phyloP scores from a whole-genome alignment of 2,797 vertebrate species.

The Sebastes taczanowskii region DNA sequence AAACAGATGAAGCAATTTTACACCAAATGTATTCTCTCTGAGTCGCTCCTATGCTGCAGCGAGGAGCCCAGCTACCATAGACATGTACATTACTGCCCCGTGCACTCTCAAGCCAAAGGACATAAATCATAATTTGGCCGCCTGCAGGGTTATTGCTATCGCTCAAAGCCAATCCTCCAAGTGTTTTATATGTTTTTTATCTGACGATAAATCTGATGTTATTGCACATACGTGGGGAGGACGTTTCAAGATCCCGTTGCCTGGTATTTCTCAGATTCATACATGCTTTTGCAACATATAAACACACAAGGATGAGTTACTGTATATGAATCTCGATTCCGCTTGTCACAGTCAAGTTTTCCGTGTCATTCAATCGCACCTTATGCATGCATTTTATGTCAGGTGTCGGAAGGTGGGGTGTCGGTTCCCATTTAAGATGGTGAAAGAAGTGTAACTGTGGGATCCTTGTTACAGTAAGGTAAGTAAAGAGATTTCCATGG shows the following conservation, averaged over 20 bases:
- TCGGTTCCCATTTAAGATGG: conserved; percentile 56
- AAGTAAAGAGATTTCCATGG: conserved; percentile 78
- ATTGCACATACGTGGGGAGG: conserved; percentile 61
- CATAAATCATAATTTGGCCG: conserved; percentile 82
- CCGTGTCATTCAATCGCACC: conserved; percentile 69
- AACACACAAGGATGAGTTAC: conserved; percentile 21
- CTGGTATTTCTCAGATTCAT: conserved; percentile 50
- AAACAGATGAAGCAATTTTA: conserved; percentile 86
- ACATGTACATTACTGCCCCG: conserved; percentile 70
- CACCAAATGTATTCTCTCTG: conserved; percentile 74
- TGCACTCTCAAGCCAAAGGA: conserved; percentile 69
- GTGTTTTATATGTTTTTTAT: conserved; percentile 76
- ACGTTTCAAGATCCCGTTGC: conserved; percentile 42
- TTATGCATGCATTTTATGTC: conserved; percentile 52
- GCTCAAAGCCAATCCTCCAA: conserved; percentile 74
- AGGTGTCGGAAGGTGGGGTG: conserved; percentile 50
- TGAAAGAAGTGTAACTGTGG: conserved; percentile 63
- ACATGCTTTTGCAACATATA: not conserved
- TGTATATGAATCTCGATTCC: conserved; percentile 54
- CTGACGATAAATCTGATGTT: conserved; percentile 78
- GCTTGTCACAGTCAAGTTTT: conserved; percentile 64
- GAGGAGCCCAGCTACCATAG: conserved; percentile 51
- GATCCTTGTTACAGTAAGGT: conserved; percentile 73
- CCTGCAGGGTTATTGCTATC: conserved; percentile 79
- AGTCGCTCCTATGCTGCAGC: conserved; percentile 57